Base-by-base conservation (phyloP, 2,797 vertebrate species). In the Rhyacichthys aspro region DNA sequence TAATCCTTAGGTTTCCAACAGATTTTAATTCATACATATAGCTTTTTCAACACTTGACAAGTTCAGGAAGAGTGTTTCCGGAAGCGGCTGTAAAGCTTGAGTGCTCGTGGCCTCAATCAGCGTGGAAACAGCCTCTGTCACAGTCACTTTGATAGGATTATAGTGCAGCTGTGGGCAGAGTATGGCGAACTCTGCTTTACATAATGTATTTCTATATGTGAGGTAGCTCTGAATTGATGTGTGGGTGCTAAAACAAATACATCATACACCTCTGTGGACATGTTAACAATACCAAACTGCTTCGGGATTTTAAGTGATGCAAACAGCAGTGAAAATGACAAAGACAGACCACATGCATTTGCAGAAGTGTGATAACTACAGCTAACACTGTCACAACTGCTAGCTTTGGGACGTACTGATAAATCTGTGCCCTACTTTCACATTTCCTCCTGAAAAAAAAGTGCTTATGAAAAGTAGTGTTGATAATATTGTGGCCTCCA, bases 351-450 rank as follows among this genome's bases (percentile, higher is more conserved):
- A 41, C 12, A 6, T 23, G 39, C 58, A 49, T 57, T 68, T 45
- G 47, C 39, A 33, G 44, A 15, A 50, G 74, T 44, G 77, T 54
- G 68, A 74, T 67, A 61, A 67, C 72, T 2, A 33, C 55, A n/a
- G 44, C 34, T 55, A 70, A 74, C 55, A 5, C 54, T 47, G 65
- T 74, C 62, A 52, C 63, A 68, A 64, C 76, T 60, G 37, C 50
- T 56, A 63, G 81, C 70, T 67, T 78, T 47, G 62, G 61, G 67
- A 80, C 53, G 49, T 63, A 70, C 63, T 60, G 46, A 76, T 65
- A 74, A 74, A 78, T 74, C 55, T 36, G 68, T 85, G 85, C 66
- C 84, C 84, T 76, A 86, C 68, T 84, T 84, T 83, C 34, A 58
- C 50, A 45, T 60, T 46, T 47, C 41, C 9, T 11, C 18, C 15